Percentiles rank a stretch among this genome's conserved stretches.
These are phyloP conservation scores for Synanceia verrucosa DNA, from an alignment of 2,797 vertebrate genomes.

Conservation along the genomic window DNA sequence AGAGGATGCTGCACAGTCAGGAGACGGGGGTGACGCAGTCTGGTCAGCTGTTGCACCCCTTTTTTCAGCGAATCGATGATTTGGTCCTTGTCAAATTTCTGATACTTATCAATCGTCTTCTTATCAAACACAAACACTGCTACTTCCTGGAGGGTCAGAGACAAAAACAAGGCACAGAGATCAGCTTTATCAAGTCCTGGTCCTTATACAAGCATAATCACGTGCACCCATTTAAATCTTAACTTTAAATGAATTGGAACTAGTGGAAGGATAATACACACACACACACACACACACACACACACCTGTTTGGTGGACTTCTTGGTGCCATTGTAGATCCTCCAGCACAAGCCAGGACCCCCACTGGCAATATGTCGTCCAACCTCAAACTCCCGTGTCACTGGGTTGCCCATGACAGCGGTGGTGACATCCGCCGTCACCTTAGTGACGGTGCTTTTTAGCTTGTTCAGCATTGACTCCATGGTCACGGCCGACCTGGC, in stretches of 20 bases:
- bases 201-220: no score
- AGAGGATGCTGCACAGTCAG: constrained; percentile 98
- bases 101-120: constrained; percentile 94
- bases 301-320: constrained; percentile 98
- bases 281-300: constrained; percentile 31
- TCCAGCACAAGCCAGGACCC: constrained; percentile 94
- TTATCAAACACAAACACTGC: constrained; percentile 99
- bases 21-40: constrained; percentile 94
- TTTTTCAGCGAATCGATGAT: constrained; percentile 93
- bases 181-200: background rate
- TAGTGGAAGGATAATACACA: background rate
- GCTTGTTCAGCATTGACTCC: constrained; percentile 99
- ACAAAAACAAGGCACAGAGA: constrained; percentile 1
- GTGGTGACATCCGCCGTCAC: constrained; percentile 98
- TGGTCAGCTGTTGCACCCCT: constrained; percentile 96
- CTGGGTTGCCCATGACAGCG: constrained; percentile 98
- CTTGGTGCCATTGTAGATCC: constrained; percentile 97
- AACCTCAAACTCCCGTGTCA: constrained; percentile 97
- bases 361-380: constrained; percentile 96
- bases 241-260: background rate
- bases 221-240: background rate
- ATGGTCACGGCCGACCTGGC: constrained; percentile 78
- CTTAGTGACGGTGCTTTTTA: constrained; percentile 98
- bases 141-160: constrained; percentile 88
- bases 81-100: constrained; percentile 99